Evolutionary conservation across 2,888 invertebrate species (phyloP).

Genomic region (Chrysodeixis includens): DNA sequence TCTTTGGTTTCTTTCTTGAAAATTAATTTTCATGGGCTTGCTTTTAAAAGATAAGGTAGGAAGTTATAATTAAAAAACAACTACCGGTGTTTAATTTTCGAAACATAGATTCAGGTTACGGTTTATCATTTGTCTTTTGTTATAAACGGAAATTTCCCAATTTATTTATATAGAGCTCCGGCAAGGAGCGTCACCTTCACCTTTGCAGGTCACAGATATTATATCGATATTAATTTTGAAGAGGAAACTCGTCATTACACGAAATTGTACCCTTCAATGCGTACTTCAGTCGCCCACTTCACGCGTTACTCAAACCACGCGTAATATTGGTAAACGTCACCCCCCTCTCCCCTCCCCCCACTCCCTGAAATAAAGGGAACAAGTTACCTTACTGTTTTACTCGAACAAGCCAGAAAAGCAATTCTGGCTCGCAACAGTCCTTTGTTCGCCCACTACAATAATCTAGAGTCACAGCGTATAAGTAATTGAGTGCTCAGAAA

Average conservation of each 20-base stretch:
- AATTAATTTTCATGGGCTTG: no score
- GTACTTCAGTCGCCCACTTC: conserved; percentile 5
- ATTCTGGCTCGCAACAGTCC: conserved; percentile 23
- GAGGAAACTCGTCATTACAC: conserved; percentile 8
- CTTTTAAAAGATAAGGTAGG: no score
- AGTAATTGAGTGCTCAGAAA: conserved; percentile 69
- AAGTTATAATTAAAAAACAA: no score
- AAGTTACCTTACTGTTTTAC: conserved; percentile 6
- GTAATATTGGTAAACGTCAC: conserved; percentile 8
- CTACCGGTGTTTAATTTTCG: no score
- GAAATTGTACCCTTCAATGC: conserved; percentile 7
- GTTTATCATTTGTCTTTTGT: no score
- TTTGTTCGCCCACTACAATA: conserved; percentile 43
- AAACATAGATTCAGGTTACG: no score
- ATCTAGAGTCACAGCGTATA: conserved; percentile 50
- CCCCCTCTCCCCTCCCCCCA: background rate
- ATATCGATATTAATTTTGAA: conserved; percentile 6
- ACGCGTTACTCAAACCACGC: conserved; percentile 6
- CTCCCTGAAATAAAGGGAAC: background rate
- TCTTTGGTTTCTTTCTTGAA: no score
- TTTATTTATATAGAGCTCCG: background rate
- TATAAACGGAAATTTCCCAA: background rate
- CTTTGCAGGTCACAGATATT: conserved; percentile 3
- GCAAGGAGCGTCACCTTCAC: background rate
- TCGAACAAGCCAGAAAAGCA: background rate